Conservation (phyloP, 2,113 vertebrate species). For the Megaptera novaeangliae region DNA sequence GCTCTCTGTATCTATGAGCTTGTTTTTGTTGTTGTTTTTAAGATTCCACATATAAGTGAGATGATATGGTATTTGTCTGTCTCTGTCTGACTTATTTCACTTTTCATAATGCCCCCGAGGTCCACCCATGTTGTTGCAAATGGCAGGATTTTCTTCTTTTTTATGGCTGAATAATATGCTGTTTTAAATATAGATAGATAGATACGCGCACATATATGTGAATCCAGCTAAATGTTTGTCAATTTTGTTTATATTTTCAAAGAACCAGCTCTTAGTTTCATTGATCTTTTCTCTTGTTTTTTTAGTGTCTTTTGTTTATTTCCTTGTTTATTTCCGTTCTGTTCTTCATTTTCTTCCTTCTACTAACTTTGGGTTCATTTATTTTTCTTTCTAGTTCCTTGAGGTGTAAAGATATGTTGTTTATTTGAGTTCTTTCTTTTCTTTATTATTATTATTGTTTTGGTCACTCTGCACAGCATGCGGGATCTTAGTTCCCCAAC, state of each 20-base stretch:
- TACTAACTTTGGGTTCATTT: neutral
- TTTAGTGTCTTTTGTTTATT: neutral
- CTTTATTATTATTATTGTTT: too few species aligned
- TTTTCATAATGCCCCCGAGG: neutral
- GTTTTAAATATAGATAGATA: neutral
- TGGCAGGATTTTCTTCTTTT: neutral
- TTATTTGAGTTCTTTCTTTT: neutral
- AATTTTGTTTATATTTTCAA: neutral
- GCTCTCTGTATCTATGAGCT: neutral
- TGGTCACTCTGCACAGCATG: too few species aligned
- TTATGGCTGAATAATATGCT: neutral
- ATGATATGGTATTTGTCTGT: accelerated
- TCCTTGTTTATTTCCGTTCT: neutral
- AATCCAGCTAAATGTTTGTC: neutral
- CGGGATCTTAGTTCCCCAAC: too few species aligned
- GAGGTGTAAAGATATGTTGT: neutral
- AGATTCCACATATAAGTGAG: neutral
- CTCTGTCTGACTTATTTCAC: neutral
- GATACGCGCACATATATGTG: neutral
- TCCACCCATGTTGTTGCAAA: neutral
- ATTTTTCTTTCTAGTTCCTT: neutral
- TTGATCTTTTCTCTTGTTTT: neutral
- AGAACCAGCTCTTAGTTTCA: neutral
- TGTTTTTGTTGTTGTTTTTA: neutral
- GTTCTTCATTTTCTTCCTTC: neutral